Evolutionary conservation across 2,113 vertebrate genomes (phyloP).

Genomic region (Hemibagrus wyckioides): DNA sequence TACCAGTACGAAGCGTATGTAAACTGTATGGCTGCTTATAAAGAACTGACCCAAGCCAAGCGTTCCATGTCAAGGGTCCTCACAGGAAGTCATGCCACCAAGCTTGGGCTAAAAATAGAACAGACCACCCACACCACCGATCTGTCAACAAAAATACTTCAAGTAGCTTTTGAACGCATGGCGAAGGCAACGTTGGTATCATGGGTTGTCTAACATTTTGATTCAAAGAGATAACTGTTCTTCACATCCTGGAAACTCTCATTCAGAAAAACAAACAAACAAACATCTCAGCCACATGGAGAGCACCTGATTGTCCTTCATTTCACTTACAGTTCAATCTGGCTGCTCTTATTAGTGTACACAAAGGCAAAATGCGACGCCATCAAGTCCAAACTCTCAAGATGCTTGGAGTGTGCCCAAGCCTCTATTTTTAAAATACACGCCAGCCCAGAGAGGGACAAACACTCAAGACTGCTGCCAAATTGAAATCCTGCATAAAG

Average conservation of each 20-base stretch:
- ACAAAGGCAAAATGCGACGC: slow-evolving; percentile 38
- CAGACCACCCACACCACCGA: too few relatives aligned
- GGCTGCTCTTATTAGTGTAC: slow-evolving; percentile 39
- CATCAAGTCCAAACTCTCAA: slow-evolving; percentile 41
- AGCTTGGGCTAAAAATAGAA: too few relatives aligned
- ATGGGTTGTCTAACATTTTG: too few relatives aligned
- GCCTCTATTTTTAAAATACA: slow-evolving; percentile 43
- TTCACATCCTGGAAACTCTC: background rate
- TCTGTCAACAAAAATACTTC: too few relatives aligned
- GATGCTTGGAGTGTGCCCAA: slow-evolving; percentile 40
- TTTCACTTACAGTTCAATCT: slow-evolving; percentile 30
- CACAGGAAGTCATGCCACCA: too few relatives aligned
- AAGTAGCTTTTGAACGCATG: too few relatives aligned
- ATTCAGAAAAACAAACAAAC: background rate
- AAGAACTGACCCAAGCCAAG: too few relatives aligned
- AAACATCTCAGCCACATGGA: background rate
- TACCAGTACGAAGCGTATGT: too few relatives aligned
- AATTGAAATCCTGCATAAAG: slow-evolving; percentile 39
- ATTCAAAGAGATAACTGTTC: background rate
- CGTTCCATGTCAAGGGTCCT: too few relatives aligned
- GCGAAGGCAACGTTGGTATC: too few relatives aligned
- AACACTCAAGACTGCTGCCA: slow-evolving; percentile 42
- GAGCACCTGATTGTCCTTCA: slow-evolving; percentile 28
- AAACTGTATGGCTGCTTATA: too few relatives aligned
- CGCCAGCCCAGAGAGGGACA: slow-evolving; percentile 39